Base-by-base conservation (phyloP, 2,888 invertebrate species). In the Trichopoda pennipes region DNA sequence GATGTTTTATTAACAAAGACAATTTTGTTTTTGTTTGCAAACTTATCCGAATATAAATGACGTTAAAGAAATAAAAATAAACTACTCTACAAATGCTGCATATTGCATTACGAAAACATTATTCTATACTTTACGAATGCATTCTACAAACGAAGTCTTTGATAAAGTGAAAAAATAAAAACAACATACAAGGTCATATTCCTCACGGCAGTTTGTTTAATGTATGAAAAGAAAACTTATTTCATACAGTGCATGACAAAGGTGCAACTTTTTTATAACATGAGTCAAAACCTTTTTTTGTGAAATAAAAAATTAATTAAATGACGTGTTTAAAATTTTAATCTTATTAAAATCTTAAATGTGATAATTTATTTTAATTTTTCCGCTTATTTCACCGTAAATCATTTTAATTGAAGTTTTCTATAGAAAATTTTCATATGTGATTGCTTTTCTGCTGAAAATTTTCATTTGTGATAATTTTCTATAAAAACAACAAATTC, bases 141-240 rank as follows among this genome's bases (percentile, higher is more conserved):
- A 35, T 66, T 58, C 38, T 12, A 44, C 2, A 44, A 14, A 44
- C 4, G 16, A 80, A 68, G 56, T 56, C 69, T 72, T 60, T 81
- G 47, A 53, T 63, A 47, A 16, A 60, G 60, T 53, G 32, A 19
- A 60, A 60, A 49, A 58, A 72, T 38, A 51, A 70, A 69, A 72
- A 73, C 81, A 74, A 74, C n/a, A 60, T 63, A 56, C 81, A 81
- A 78, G 78, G 78, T 78, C 81, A 70, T 81, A 64, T 78, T 70
- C 66, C 81, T 75, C 74, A 78, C 69, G 69, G 73, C 78, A 78
- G 58, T 78, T 77, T 64, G 60, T 81, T 77, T 58, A 69, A 23
- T 53, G 66, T 80, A 53, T 55, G 32, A 55, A 73, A 42, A 76
- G 66, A 16, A 69, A 79, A 64, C 35, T 44, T 28, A 28, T 28